Base-by-base conservation (phyloP, 2,113 vertebrate genomes). In the Phyllostomus hastatus region DNA sequence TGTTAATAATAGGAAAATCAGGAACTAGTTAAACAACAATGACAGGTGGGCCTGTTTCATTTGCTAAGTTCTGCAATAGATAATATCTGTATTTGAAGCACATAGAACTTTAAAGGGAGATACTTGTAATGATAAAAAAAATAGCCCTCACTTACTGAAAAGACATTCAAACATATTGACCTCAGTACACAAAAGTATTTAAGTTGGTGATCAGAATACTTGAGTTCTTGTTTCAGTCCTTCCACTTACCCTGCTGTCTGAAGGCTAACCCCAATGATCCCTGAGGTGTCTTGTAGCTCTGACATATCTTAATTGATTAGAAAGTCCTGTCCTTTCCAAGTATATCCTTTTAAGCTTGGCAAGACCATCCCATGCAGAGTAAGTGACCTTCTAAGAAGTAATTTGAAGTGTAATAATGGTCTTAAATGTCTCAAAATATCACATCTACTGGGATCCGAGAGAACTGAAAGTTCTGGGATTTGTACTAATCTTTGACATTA, bases 361-460 rank as follows among this genome's bases (percentile, higher is more conserved):
- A 78, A 69, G 67, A 22, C 54, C 73, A 95, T 75, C 35, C 72
- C 75, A 75, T 61, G 41, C 80, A 87, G 52, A 90, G 17, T 80
- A 61, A 95, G 61, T 91, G 89, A 87, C 64, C 72, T 94, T 93
- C 93, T 92, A 59, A 26, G 52, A 90, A 88, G 70, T 66, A 85
- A 87, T 86, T 5, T 80, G 20, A 92, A 95, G 52, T 81, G 61
- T 80, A 78, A 69, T 69, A 91, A 93, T 80, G 38, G 17, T 22
- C 52, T 82, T 85, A 94, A 92, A 57, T 90, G 48, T 31, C 79
- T 97, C 61, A 96, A 96, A 96, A 95, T 94, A 96, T 41, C 91
- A 79, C 38, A 38, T 94, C 86, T 96, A 12, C 33, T 89, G 79
- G 82, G 91, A 89, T 83, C 24, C n/a, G 48, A 76, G n/a, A 83